Evolutionary conservation across 2,888 invertebrate genomes (phyloP).

Genomic region (Maniola hyperantus): DNA sequence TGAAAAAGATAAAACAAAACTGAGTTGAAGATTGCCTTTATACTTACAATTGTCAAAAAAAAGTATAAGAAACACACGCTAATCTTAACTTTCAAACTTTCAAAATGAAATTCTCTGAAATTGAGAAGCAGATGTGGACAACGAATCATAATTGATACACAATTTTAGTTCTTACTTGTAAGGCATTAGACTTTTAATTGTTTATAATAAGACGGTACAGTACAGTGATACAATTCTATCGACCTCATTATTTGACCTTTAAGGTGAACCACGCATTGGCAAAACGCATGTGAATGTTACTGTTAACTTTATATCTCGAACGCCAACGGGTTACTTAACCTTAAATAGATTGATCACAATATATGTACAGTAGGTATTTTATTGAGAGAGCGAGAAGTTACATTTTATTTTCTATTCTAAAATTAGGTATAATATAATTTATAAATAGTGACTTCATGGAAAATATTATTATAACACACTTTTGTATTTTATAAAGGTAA

Average conservation of each 20-base stretch:
- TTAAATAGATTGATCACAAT: slow-evolving; percentile 1
- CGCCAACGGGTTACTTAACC: slow-evolving; percentile 20
- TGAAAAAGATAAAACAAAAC: neutral
- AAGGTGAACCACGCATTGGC: slow-evolving; percentile 39
- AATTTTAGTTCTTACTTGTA: neutral
- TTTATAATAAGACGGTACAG: neutral
- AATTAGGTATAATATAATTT: too few species aligned
- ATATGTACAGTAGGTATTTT: neutral
- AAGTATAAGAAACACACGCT: neutral
- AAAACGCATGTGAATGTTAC: slow-evolving; percentile 38
- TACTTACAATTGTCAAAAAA: neutral
- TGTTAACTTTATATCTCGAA: slow-evolving; percentile 27
- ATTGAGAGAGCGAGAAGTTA: too few species aligned
- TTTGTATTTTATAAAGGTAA: too few species aligned
- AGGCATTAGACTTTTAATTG: slow-evolving; percentile 17
- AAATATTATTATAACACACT: too few species aligned
- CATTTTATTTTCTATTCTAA: too few species aligned
- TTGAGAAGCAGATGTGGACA: neutral
- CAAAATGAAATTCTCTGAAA: slow-evolving; percentile 4
- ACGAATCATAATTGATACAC: neutral
- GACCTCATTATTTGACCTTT: slow-evolving; percentile 43
- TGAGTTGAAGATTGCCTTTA: neutral
- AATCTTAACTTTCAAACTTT: slow-evolving; percentile 5
- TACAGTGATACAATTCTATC: slow-evolving; percentile 33
- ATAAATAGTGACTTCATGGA: too few species aligned